Evolutionary conservation across 2,888 invertebrate genomes (phyloP).

Genomic region (Orthosia gothica): DNA sequence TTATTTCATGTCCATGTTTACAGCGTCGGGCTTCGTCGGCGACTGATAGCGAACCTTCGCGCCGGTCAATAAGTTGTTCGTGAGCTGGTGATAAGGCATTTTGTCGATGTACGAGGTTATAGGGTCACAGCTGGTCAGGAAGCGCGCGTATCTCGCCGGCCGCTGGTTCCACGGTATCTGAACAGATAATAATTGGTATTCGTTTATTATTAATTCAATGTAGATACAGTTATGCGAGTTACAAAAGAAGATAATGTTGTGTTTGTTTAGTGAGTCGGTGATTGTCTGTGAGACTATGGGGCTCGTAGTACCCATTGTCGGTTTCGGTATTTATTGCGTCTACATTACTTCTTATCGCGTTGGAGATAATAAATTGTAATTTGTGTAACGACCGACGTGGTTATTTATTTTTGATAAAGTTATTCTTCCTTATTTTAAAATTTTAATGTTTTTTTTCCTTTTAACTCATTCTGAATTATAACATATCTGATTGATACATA

Average conservation of each 20-base stretch:
- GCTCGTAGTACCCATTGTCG: slow-evolving; percentile 40
- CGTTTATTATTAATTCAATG: slow-evolving; percentile 73
- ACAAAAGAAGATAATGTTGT: slow-evolving; percentile 62
- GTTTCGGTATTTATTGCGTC: slow-evolving; percentile 38
- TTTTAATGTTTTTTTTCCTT: neutral
- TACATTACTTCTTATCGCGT: slow-evolving; percentile 39
- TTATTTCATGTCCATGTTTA: slow-evolving; percentile 72
- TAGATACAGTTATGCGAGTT: slow-evolving; percentile 64
- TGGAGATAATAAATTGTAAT: slow-evolving; percentile 52
- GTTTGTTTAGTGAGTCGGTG: slow-evolving; percentile 51
- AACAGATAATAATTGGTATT: slow-evolving; percentile 79
- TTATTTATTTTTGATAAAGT: slow-evolving; percentile 21
- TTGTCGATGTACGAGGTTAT: slow-evolving; percentile 82
- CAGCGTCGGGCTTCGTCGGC: slow-evolving; percentile 76
- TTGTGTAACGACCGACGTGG: slow-evolving; percentile 31
- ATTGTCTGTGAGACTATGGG: slow-evolving; percentile 46
- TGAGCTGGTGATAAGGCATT: slow-evolving; percentile 85
- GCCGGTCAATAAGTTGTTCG: slow-evolving; percentile 76
- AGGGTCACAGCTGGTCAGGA: slow-evolving; percentile 90
- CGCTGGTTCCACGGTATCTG: slow-evolving; percentile 76
- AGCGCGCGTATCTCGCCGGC: slow-evolving; percentile 80
- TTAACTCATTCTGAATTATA: neutral
- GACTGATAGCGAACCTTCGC: slow-evolving; percentile 79
- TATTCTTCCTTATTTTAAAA: neutral
- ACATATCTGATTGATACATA: neutral